phyloP scores from a whole-genome alignment of 2,113 vertebrate species.

The Platysternon megacephalum region DNA sequence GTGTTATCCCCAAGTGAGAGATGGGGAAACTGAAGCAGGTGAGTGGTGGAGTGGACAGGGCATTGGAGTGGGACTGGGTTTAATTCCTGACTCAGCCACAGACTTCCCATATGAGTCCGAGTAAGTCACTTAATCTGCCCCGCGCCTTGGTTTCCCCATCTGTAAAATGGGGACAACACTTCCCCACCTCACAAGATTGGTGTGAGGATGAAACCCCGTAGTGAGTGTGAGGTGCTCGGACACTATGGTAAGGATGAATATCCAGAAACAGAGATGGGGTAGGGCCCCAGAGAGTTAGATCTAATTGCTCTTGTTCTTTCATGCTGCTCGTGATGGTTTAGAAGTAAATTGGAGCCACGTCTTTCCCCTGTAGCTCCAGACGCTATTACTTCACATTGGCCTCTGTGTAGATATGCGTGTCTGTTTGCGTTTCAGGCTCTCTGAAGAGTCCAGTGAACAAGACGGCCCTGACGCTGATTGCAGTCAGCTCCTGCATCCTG shows the following conservation, averaged over 20 bases:
- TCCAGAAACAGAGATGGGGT: accelerated
- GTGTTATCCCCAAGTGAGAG: not conserved
- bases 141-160: not conserved
- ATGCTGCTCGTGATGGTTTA: not conserved
- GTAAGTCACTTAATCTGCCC: not conserved
- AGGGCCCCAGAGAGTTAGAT: not conserved
- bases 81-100: not conserved
- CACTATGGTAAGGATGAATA: no score
- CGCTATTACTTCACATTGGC: accelerated
- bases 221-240: not conserved
- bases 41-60: not conserved
- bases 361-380: not conserved
- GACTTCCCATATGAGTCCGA: not conserved
- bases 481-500: constrained; percentile 93
- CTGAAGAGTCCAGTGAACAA: constrained; percentile 95
- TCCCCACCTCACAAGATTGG: not conserved
- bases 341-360: not conserved
- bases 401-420: not conserved
- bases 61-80: not conserved
- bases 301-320: not conserved
- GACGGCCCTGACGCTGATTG: constrained; percentile 93
- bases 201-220: not conserved
- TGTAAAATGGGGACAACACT: not conserved
- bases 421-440: constrained; percentile 82
- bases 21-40: not conserved